Evolutionary conservation across 1,140 invertebrate genomes (phyloP).

Genomic region (Caenorhabditis remanei): DNA sequence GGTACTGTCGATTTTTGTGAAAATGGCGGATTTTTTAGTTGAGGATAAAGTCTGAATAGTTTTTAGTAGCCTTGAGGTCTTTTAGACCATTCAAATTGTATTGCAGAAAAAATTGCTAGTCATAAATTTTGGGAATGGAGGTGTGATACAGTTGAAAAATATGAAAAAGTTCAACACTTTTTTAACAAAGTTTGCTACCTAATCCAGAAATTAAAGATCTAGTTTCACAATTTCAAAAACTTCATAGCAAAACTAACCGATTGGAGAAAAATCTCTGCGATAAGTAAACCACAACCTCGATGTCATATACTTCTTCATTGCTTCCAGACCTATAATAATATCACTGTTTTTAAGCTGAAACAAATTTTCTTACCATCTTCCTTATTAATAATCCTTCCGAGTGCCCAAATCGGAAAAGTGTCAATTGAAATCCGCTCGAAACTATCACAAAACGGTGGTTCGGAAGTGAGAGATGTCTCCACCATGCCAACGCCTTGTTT

Average conservation of each 20-base stretch:
- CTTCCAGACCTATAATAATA: conserved; percentile 66
- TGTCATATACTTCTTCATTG: conserved; percentile 70
- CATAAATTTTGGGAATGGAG: no score
- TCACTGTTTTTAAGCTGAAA: conserved; percentile 1
- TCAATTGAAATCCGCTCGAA: conserved; percentile 56
- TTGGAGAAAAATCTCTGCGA: conserved; percentile 75
- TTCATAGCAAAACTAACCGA: conserved; percentile 65
- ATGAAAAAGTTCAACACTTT: no score
- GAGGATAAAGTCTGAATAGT: no score
- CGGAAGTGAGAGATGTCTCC: background rate
- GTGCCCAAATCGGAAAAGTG: conserved; percentile 40
- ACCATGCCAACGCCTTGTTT: conserved; percentile 19
- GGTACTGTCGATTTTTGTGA: no score
- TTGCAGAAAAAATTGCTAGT: no score
- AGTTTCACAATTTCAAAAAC: conserved; percentile 7
- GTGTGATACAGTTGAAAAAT: no score
- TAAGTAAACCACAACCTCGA: conserved; percentile 77
- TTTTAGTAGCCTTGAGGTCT: no score
- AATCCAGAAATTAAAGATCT: background rate
- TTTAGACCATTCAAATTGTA: no score
- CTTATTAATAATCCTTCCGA: conserved; percentile 44
- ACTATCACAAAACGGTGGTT: conserved; percentile 38
- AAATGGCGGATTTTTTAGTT: no score
- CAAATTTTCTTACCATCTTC: conserved; percentile 30
- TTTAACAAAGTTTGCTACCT: background rate